phyloP scores from a whole-genome alignment of 2,888 invertebrate species.

The Philaethria dido region DNA sequence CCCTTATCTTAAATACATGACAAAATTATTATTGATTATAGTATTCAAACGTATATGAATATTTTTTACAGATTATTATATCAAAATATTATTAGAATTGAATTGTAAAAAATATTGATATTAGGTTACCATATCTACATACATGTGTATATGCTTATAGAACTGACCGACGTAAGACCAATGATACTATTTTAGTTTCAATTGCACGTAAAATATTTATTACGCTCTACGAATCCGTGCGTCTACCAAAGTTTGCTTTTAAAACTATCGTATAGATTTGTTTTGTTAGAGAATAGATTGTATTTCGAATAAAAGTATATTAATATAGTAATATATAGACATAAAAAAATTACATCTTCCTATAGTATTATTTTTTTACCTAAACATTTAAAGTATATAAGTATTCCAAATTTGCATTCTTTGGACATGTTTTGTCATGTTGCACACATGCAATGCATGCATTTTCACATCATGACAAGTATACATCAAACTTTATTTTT shows the following conservation, averaged over 20 bases:
- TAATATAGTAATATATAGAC: not conserved
- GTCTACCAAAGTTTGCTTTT: constrained; percentile 52
- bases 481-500: too few species aligned
- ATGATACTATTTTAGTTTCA: constrained; percentile 70
- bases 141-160: constrained; percentile 32
- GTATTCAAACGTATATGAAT: too few species aligned
- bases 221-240: constrained; percentile 57
- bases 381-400: too few species aligned
- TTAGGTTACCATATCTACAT: constrained; percentile 21
- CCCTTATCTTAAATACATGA: too few species aligned
- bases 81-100: not conserved
- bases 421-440: too few species aligned
- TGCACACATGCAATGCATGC: too few species aligned
- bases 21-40: too few species aligned
- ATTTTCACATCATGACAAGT: too few species aligned
- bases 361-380: too few species aligned
- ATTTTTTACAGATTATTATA: too few species aligned
- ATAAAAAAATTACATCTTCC: too few species aligned
- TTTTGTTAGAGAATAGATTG: not conserved
- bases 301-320: not conserved
- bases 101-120: not conserved
- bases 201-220: constrained; percentile 78
- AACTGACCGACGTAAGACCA: constrained; percentile 46
- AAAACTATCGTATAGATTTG: constrained; percentile 47
- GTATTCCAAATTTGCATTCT: too few species aligned